Base-by-base conservation (phyloP, 2,797 vertebrate genomes). In the Diplodus puntazzo region DNA sequence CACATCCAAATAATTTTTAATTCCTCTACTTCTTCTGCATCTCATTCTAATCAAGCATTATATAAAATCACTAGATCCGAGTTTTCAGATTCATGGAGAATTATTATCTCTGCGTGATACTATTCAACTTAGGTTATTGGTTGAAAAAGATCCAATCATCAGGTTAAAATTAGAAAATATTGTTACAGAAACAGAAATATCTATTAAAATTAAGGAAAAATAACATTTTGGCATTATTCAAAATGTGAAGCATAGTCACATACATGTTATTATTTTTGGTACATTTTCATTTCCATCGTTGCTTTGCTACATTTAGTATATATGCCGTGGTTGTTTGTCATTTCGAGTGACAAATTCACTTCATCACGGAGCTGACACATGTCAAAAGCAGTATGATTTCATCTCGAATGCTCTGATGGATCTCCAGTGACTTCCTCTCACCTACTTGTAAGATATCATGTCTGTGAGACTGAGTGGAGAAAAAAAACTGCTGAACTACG, bases 381-480 rank as follows among this genome's bases (percentile, higher is more conserved):
- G 25, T 79, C 45, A 69, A 65, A 46, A 52, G n/a, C 18, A 43
- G 27, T 11, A 9, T 34, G 43, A 76, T 54, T 72, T 84, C 13
- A 64, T 11, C 21, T 52, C 50, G 27, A 43, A 16, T 68, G 60
- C 70, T 59, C 46, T 55, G n/a, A 80, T 54, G 77, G 42, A 64
- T 68, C 73, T 67, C 68, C 59, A 27, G n/a, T 73, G 87, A 79
- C 66, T 73, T 70, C 11, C 60, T 92, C 67, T 77, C 89, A 82
- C 82, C 14, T 5, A 27, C 21, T 3, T 89, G 93, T 88, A 79
- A 92, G 52, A 89, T 92, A 54, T 89, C 88, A 80, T 65, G 59
- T 73, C 39, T 57, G 69, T 75, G 91, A 91, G 87, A 93, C 9
- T 13, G 76, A 75, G 30, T 43, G 16, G 50, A 65, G 49, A 52